Base-by-base conservation (phyloP, 2,113 vertebrate genomes). In the Oceanodroma tethys region DNA sequence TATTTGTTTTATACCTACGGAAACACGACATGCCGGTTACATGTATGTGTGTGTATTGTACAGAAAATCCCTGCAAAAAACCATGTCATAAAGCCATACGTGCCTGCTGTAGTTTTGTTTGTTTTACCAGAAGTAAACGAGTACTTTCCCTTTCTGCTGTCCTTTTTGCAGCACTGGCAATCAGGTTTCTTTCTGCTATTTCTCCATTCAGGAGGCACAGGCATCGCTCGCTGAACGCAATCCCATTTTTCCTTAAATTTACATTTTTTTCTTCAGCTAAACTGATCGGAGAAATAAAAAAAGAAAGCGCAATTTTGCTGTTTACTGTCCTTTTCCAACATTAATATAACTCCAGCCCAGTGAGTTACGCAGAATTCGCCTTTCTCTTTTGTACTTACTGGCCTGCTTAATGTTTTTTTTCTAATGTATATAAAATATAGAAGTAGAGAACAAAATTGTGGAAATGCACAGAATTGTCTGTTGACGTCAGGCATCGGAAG, bases 401-500 rank as follows among this genome's bases (percentile, higher is more conserved):
- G 86, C 84, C 91, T 84, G 90, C 66, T 91, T 70, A 17, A 55
- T 38, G 91, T n/a, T 32, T 91, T 72, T 81, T 94, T 83, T 55
- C 59, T 72, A 59, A 85, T 6, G 40, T 4, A n/a, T 23, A 36
- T 8, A 90, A 80, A 92, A 75, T 12, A 52, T 5, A 42, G 58
- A 38, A 56, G 50, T 1, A 11, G 56, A 48, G 84, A 21, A 21
- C 13, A 62, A 65, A 53, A 94, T 79, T 6, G 67, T 32, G 72
- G 85, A 63, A 82, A 89, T 6, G 43, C 13, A 78, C 66, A 60
- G 71, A 93, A 92, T 21, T 70, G 68, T 79, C 78, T 84, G 74
- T 89, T 92, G 95, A 94, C 92, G 93, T 84, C 94, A 96, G 93
- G 96, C 91, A 94, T 10, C 40, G 13, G 60, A 90, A 97, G 92